phyloP scores from a whole-genome alignment of 2,797 vertebrate species.

The Chrysocyon brachyurus region DNA sequence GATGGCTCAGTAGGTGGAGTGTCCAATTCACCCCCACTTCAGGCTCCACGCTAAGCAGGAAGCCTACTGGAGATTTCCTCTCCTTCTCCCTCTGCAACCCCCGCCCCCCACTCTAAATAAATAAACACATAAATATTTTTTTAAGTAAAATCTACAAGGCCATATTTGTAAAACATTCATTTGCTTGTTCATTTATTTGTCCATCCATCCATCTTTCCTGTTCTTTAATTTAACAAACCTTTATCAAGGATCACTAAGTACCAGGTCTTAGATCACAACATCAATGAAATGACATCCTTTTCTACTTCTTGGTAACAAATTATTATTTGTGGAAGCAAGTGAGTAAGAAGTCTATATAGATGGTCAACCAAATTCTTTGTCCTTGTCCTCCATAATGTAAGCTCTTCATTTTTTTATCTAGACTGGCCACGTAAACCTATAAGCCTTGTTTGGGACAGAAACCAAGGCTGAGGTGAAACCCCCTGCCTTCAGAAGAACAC shows the following conservation, averaged over 20 bases:
- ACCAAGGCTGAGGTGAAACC: neutral
- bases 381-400: neutral
- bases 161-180: neutral
- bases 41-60: neutral
- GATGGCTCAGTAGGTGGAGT: neutral
- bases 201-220: neutral
- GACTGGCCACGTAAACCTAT: neutral
- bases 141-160: constrained; percentile 16
- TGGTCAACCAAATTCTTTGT: neutral
- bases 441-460: neutral
- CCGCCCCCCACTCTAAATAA: too few species aligned
- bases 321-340: neutral
- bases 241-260: neutral
- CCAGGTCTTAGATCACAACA: neutral
- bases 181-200: neutral
- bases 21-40: neutral
- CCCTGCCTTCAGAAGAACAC: neutral
- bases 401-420: neutral
- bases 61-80: neutral
- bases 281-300: neutral
- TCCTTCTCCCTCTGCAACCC: neutral
- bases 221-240: neutral
- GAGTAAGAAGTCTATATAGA: neutral
- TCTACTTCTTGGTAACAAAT: neutral
- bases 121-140: neutral